Percentiles rank a stretch among this genome's conserved stretches.
Evolutionary conservation across 2,797 vertebrate genomes (phyloP).

Genomic region (Xiphophorus birchmanni): DNA sequence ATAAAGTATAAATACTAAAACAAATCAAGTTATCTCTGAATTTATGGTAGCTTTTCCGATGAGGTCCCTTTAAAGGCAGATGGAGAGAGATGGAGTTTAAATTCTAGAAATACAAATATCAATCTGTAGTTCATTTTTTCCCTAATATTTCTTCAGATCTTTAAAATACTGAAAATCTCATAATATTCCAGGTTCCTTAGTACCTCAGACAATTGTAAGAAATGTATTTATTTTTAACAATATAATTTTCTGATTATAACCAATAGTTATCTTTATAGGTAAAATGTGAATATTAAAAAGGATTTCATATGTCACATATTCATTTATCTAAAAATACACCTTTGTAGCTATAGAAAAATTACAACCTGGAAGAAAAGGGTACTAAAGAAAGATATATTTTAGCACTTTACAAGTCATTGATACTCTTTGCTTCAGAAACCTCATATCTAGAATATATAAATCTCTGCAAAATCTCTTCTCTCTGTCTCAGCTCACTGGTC

Average conservation of each 20-base stretch:
- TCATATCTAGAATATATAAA: background rate
- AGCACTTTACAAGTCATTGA: background rate
- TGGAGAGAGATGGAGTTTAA: background rate
- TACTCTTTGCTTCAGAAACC: background rate
- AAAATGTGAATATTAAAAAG: background rate
- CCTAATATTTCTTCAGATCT: background rate
- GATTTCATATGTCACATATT: background rate
- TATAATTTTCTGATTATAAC: background rate
- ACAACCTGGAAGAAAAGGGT: background rate
- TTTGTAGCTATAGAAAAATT: background rate
- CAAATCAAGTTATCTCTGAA: background rate
- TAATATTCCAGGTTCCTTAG: background rate
- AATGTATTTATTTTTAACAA: background rate
- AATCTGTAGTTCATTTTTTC: background rate
- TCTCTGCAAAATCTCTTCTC: background rate
- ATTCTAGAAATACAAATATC: background rate
- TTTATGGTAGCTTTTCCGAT: background rate
- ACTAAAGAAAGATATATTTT: background rate
- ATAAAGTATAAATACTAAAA: background rate
- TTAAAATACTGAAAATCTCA: background rate
- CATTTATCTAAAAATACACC: background rate
- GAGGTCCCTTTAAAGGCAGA: background rate
- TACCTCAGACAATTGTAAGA: background rate
- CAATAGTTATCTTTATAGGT: background rate
- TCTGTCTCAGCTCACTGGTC: constrained; percentile 2